Conservation (phyloP, 2,113 vertebrate species). For the Carollia perspicillata region DNA sequence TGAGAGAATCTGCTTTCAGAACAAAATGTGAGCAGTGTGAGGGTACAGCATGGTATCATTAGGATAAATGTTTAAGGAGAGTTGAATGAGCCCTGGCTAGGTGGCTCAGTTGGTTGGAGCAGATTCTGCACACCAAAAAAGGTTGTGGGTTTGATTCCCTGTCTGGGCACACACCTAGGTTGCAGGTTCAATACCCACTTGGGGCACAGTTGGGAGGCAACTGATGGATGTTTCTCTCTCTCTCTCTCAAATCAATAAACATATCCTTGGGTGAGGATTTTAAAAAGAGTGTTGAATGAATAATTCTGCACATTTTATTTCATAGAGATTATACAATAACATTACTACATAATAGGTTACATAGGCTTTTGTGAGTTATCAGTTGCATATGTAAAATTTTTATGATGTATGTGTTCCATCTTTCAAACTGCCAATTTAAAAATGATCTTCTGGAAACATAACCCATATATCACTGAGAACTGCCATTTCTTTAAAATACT, state of each 20-base stretch:
- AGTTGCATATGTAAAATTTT: not conserved
- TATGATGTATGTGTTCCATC: not conserved
- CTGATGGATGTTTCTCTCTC: too few relatives aligned
- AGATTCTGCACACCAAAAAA: too few relatives aligned
- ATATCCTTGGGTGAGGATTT: too few relatives aligned
- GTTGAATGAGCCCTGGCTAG: not conserved
- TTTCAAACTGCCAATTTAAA: not conserved
- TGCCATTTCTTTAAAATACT: not conserved
- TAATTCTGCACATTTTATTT: not conserved
- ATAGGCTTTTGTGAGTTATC: not conserved
- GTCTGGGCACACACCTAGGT: too few relatives aligned
- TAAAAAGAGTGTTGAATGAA: not conserved
- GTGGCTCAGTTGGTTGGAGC: too few relatives aligned
- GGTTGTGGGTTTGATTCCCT: too few relatives aligned
- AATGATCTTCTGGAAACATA: not conserved
- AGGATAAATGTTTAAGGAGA: not conserved
- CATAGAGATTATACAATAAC: not conserved
- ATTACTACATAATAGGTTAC: not conserved
- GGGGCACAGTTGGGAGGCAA: too few relatives aligned
- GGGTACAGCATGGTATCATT: not conserved
- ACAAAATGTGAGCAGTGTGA: not conserved
- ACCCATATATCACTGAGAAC: not conserved
- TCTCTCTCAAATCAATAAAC: too few relatives aligned
- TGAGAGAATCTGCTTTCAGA: not conserved
- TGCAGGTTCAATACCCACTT: too few relatives aligned